These are phyloP conservation scores for Schizopygopsis pylzovi DNA, from an alignment of 2,797 vertebrate genomes.

Conservation along the genomic window DNA sequence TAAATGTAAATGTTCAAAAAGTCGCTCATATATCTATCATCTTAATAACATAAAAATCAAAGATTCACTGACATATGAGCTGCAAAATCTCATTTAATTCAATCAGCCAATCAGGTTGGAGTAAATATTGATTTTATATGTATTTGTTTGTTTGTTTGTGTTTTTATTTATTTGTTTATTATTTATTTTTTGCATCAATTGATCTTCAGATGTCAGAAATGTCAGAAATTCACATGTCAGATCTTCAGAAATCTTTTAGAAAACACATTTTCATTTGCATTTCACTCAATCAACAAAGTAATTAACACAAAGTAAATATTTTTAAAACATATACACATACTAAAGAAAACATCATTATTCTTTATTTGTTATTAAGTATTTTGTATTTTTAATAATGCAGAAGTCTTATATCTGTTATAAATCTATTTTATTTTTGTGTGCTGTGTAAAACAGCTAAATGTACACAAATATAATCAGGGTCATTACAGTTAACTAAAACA, in stretches of 20 bases:
- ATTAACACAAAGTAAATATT: background rate
- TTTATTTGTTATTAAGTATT: background rate
- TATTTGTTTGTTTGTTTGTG: background rate
- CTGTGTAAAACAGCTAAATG: background rate
- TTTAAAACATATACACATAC: background rate
- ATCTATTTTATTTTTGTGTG: background rate
- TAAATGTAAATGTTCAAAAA: background rate
- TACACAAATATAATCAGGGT: background rate
- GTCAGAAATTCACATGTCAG: too few relatives aligned
- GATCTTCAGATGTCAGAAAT: background rate
- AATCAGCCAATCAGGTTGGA: background rate
- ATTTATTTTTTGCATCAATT: background rate
- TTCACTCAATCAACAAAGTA: background rate
- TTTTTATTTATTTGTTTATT: background rate
- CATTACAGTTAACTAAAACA: background rate
- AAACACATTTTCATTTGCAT: background rate
- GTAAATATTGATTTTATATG: background rate
- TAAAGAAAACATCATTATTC: too few relatives aligned
- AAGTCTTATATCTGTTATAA: background rate
- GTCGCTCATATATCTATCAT: background rate
- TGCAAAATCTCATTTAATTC: background rate
- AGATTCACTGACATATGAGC: background rate
- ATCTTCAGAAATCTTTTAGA: background rate
- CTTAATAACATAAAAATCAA: background rate
- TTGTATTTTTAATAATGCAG: background rate